Evolutionary conservation across 2,797 vertebrate species (phyloP).

Genomic region (Pyrocephalus nanus): DNA sequence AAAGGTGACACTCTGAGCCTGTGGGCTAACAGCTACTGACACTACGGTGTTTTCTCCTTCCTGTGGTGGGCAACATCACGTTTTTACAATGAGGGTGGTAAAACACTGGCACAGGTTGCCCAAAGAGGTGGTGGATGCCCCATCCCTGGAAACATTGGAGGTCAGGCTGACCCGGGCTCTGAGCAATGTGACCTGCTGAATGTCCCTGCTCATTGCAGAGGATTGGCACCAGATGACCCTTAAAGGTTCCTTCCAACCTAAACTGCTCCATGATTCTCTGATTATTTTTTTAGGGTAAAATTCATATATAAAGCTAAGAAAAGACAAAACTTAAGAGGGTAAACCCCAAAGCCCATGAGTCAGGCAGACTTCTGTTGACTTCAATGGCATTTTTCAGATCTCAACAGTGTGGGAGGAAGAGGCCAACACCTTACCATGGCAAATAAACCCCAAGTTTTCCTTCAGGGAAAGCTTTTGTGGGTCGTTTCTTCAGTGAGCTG

Average conservation of each 20-base stretch:
- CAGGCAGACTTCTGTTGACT: neutral
- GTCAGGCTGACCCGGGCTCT: neutral
- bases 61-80: neutral
- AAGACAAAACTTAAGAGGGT: neutral
- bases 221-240: neutral
- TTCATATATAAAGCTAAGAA: neutral
- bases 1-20: neutral
- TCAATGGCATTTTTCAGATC: neutral
- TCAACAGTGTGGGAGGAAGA: neutral
- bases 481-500: neutral
- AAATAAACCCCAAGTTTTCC: neutral
- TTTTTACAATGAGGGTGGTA: neutral
- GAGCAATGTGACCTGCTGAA: neutral
- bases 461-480: neutral
- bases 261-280: neutral
- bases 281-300: neutral
- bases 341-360: neutral
- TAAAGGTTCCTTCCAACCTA: neutral
- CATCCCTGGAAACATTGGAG: neutral
- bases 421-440: neutral
- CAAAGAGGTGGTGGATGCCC: neutral
- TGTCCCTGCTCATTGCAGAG: accelerated
- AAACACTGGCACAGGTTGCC: neutral
- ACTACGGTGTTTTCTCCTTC: neutral
- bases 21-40: neutral